Evolutionary conservation across 1,140 invertebrate genomes (phyloP), one percentile per base, ranked within the genome.

Genomic region (Melitaea cinxia): DNA sequence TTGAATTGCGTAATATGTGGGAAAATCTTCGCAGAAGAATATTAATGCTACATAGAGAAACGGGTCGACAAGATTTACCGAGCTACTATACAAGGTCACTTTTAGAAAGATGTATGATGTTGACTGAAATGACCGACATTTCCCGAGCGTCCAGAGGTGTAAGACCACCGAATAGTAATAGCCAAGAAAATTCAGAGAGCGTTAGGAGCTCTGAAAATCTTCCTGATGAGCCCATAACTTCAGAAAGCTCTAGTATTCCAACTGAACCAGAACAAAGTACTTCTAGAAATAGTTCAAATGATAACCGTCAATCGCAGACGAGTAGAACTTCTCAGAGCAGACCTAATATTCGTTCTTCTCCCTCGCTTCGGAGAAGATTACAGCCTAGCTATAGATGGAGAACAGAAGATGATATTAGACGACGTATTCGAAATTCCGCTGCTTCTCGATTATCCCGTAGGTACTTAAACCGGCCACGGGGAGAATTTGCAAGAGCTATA

Each of bases 1-100:
- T 93, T 65, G 91, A 94, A 70, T 91, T 95, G 23, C 91, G 94
- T 5, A 88, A 85, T 59, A 93, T 95, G 91, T 93, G 94, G 89
- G 92, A 93, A 58, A 93, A 94, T 75, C 82, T 95, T 30, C 92
- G 94, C 42, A 76, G 92, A 53, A 92, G 94, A 55, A 92, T 95
- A 57, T 75, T 92, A 33, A 83, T 87, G 52, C 77, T 94, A 24
- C 92, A 93, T 14, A 88, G 69, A 78, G 90, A 78, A 78, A 92
- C 68, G 23, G 88, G 66, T 58, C 88, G 68, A 69, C 87, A 76
- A 67, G 87, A 79, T 52, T 60, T 80, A 6, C 80, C 87, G 1
- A 83, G 77, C 28, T 80, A 85, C 63, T 91, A 86, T 55, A 85
- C 85, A 6, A 78, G 86, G 58, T 85, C 87, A 4, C 75, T 90